Evolutionary conservation across 53 echinoderm and acorn worm genomes (phyloP), one percentile per base, ranked within the genome.

Genomic region (Apostichopus leukothele): DNA sequence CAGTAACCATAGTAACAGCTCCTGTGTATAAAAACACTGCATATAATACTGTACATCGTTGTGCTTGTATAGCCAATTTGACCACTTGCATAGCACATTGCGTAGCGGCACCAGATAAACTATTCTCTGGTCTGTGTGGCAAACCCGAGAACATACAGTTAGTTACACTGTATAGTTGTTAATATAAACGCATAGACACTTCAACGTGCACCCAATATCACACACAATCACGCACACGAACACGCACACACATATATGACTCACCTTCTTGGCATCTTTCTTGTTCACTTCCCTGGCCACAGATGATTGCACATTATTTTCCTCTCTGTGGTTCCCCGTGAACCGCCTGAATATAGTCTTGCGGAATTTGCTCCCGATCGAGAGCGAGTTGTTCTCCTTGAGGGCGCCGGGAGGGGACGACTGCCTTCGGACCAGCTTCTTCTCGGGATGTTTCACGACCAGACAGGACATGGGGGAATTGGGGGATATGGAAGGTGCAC

Each of bases 321-420:
- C 92, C 5, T 90, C 92, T 50, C 88, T 90, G 83, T 90, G 88
- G 53, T 71, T 89, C 60, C 93, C 95, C n/a, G 95, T 93, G 83
- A 95, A 93, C 52, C 95, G 88, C 88, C 92, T 95, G 80, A 95
- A 95, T 71, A 95, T 75, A 83, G 93, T 93, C 76, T 89, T 90
- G 20, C 95, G 84, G 54, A 95, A 90, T 86, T 90, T 90, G 76
- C 88, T 87, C n/a, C 88, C 75, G 51, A 87, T 74, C 5, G 86
- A 86, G 86, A 86, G 50, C 9, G 88, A 87, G 60, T 53, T 87
- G 75, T 87, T 87, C 75, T 87, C 88, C 51, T 87, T 87, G 5
- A 74, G 53, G 27, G 88, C 74, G 19, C 88, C 88, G 12, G 92
- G 92, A n/a, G 92, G 92, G 88, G 92, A 92, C 52, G 92, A 92